These are phyloP conservation scores for Monochamus alternatus DNA, from an alignment of 2,888 invertebrate genomes.

Conservation along the genomic window DNA sequence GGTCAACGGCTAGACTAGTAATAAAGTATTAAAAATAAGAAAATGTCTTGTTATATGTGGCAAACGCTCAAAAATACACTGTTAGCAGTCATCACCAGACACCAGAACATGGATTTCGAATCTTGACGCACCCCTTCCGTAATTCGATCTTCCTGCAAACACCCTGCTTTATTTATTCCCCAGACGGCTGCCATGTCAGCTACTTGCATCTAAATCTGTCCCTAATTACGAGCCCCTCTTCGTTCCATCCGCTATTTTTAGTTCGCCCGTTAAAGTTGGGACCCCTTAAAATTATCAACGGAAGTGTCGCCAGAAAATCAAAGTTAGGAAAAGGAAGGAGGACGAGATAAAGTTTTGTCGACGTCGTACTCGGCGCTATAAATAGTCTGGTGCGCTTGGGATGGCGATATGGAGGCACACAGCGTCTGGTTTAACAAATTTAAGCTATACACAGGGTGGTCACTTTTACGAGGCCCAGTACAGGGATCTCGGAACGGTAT, in stretches of 20 bases:
- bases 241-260: background rate
- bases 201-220: slow-evolving; percentile 13
- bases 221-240: slow-evolving; percentile 18
- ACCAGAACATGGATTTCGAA: background rate
- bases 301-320: slow-evolving; percentile 16
- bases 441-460: too few species aligned
- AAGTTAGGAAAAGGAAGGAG: background rate
- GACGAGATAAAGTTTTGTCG: slow-evolving; percentile 9
- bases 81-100: background rate
- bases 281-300: slow-evolving; percentile 10
- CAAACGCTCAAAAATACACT: background rate
- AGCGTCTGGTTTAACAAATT: too few species aligned
- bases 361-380: slow-evolving; percentile 14
- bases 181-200: background rate
- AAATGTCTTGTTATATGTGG: too few species aligned
- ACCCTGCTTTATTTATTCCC: slow-evolving; percentile 13
- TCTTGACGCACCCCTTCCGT: background rate
- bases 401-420: too few species aligned
- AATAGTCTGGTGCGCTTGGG: background rate
- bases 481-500: too few species aligned
- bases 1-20: too few species aligned
- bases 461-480: too few species aligned
- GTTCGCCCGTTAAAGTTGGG: background rate
- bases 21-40: too few species aligned
- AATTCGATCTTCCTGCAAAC: background rate